Evolutionary conservation across 2,888 invertebrate species (phyloP).

Genomic region (Tetanocera ferruginea): DNA sequence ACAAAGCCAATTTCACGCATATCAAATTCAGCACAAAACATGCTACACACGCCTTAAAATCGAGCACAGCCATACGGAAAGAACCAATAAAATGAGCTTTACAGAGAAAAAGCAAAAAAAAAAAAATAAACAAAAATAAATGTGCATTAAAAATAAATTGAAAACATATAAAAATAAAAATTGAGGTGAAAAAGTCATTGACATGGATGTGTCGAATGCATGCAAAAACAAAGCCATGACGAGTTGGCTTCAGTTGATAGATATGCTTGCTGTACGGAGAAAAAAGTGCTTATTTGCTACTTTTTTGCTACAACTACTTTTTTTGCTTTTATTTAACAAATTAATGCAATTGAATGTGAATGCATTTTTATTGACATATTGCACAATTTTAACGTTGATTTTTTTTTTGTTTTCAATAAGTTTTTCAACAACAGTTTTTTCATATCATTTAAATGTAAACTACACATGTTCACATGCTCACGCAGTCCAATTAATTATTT

Average conservation of each 20-base stretch:
- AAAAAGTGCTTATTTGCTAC: neutral
- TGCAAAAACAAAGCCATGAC: neutral
- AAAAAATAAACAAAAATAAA: neutral
- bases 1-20: constrained; percentile 23
- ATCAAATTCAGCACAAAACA: neutral
- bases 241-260: neutral
- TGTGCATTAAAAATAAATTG: neutral
- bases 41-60: neutral
- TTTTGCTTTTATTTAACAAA: neutral
- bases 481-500: neutral
- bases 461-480: neutral
- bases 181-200: constrained; percentile 29
- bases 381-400: neutral
- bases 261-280: neutral
- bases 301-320: neutral
- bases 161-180: constrained; percentile 1
- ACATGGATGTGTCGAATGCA: neutral
- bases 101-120: neutral
- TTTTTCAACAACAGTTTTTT: neutral
- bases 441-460: neutral
- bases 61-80: neutral
- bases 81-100: neutral
- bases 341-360: constrained; percentile 12
- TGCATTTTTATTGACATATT: constrained; percentile 26
- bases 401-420: neutral